These are phyloP conservation scores for Aricia agestis DNA, from an alignment of 1,140 invertebrate species.

Conservation along the genomic window DNA sequence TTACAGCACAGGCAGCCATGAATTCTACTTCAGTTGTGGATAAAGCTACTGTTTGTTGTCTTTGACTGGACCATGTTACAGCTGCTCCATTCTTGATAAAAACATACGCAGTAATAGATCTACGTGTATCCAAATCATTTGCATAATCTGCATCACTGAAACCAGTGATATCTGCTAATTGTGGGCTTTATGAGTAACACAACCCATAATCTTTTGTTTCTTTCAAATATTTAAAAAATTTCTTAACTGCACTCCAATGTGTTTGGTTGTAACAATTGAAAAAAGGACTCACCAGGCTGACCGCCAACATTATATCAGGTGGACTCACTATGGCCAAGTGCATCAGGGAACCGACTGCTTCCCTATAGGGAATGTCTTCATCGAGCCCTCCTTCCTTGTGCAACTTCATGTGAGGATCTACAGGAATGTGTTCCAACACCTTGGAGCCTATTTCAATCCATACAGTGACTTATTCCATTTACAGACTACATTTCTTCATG, in stretches of 20 bases:
- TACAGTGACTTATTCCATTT: too few species aligned
- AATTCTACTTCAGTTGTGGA: constrained; percentile 1
- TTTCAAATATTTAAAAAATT: constrained; percentile 22
- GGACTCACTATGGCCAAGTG: too few species aligned
- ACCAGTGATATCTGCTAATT: constrained; percentile 8
- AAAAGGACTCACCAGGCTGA: too few species aligned
- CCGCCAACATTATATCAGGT: too few species aligned
- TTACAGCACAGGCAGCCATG: constrained; percentile 15
- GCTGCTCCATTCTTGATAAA: not conserved
- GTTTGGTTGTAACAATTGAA: not conserved
- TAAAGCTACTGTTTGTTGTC: constrained; percentile 5
- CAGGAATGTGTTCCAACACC: too few species aligned
- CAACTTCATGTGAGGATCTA: too few species aligned
- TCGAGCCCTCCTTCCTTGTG: too few species aligned
- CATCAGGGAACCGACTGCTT: too few species aligned
- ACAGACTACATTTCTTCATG: too few species aligned
- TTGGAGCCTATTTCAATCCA: too few species aligned
- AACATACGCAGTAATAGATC: constrained; percentile 14
- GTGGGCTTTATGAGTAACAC: constrained; percentile 17
- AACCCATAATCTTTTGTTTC: constrained; percentile 21
- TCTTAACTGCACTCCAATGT: constrained; percentile 21
- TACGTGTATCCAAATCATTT: constrained; percentile 17
- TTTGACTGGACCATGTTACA: not conserved
- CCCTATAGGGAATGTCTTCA: too few species aligned
- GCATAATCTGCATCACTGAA: constrained; percentile 19